Conservation (phyloP, 2,797 vertebrate genomes). For the Alosa sapidissima region DNA sequence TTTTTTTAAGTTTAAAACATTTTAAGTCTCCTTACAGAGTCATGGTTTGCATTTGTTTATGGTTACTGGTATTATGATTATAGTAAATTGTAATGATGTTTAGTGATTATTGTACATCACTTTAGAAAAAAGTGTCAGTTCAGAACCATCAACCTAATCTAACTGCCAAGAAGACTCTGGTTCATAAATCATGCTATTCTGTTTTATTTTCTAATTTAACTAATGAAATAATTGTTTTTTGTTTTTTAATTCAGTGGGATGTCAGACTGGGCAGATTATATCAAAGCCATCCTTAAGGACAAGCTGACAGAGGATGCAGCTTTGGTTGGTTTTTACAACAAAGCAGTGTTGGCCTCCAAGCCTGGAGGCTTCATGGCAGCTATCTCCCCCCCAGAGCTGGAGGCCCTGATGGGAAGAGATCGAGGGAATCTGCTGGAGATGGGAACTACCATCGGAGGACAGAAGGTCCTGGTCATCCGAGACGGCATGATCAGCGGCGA, state of each 20-base stretch:
- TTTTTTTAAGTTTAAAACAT: too few species aligned
- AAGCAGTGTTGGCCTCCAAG: slow-evolving; percentile 54
- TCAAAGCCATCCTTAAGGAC: slow-evolving; percentile 63
- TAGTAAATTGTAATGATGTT: too few species aligned
- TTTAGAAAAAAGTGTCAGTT: too few species aligned
- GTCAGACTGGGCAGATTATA: slow-evolving; percentile 63
- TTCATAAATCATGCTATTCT: neutral
- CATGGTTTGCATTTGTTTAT: too few species aligned
- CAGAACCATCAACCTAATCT: too few species aligned
- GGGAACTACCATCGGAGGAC: slow-evolving; percentile 55
- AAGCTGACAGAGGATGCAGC: slow-evolving; percentile 62
- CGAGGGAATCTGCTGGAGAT: slow-evolving; percentile 52
- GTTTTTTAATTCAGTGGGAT: slow-evolving; percentile 46
- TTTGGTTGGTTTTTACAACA: slow-evolving; percentile 56
- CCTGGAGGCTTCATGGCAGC: slow-evolving; percentile 59
- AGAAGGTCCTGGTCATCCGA: slow-evolving; percentile 60
- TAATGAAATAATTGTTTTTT: neutral
- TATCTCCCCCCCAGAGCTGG: slow-evolving; percentile 60
- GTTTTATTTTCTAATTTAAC: neutral
- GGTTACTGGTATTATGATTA: too few species aligned
- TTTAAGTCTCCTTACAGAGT: too few species aligned
- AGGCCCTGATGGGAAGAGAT: slow-evolving; percentile 55
- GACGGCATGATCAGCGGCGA: slow-evolving; percentile 62
- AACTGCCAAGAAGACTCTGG: too few species aligned
- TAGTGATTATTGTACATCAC: too few species aligned